phyloP scores from a whole-genome alignment of 2,797 vertebrate genomes.

The Vultur gryphus region DNA sequence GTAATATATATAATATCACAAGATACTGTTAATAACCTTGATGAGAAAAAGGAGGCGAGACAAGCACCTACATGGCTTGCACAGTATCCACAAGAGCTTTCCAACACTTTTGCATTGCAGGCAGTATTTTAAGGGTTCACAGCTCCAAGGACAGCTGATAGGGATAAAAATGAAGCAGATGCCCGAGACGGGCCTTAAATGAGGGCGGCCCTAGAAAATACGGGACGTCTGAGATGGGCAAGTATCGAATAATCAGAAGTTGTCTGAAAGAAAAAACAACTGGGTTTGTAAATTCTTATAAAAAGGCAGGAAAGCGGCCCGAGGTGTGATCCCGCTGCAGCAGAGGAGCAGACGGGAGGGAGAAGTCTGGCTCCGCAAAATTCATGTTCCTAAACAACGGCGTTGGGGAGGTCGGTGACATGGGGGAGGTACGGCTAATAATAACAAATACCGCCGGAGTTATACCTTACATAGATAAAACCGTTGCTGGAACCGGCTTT shows the following conservation, averaged over 20 bases:
- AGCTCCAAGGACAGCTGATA: background rate
- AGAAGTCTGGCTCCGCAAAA: background rate
- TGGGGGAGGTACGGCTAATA: background rate
- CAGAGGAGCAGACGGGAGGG: background rate
- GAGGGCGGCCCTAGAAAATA: background rate
- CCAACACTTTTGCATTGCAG: background rate
- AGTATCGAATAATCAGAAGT: background rate
- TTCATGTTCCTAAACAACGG: background rate
- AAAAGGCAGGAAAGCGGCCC: background rate
- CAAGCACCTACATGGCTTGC: background rate
- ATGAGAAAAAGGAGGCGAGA: background rate
- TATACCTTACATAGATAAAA: conserved; percentile 29
- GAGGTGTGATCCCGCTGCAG: background rate
- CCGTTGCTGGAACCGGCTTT: background rate
- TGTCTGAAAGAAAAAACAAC: background rate
- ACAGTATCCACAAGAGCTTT: background rate
- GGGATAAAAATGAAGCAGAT: background rate
- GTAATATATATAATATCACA: background rate
- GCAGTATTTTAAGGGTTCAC: background rate
- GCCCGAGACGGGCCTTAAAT: background rate
- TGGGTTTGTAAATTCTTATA: background rate
- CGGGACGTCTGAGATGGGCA: fast-evolving
- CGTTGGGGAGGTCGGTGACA: background rate
- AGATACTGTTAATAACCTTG: background rate
- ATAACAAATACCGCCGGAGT: background rate